Base-by-base conservation (phyloP, 2,888 invertebrate genomes). In the Cephus runcator region DNA sequence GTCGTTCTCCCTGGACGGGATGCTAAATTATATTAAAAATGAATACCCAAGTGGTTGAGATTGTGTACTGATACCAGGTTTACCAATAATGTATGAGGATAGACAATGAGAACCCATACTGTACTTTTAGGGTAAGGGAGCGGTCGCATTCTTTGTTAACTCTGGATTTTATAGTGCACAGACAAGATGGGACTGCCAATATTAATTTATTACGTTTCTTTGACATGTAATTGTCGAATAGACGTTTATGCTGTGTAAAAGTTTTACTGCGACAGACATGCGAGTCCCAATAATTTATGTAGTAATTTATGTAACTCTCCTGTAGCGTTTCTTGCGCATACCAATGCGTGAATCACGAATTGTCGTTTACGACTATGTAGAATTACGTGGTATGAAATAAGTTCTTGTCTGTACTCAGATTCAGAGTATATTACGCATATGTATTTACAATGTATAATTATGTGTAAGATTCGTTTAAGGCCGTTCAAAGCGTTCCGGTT, bases 341-440 rank as follows among this genome's bases (percentile, higher is more conserved):
- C 78, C 69, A 81, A 80, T 75, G 79, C 81, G 81, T 85, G 85
- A 84, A 85, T 84, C 84, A 84, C 79, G 78, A 85, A 85, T 85
- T 85, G 85, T 85, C 82, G 81, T 80, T 79, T 9, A 23, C 56
- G 56, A 56, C 79, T 69, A 76, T 31, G 71, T 79, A 81, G 73
- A 80, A 77, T 85, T 81, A 83, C 83, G 84, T 82, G 84, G 84
- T 79, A 76, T 75, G 40, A 40, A 40, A 23, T 40, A 40, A 40
- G 40, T 40, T 40, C 15, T 40, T 40, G 23, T 23, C 23, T 56
- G 56, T 9, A 23, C 23, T 56, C 6, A 2, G 56, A 56, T 23
- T 56, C 23, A 56, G 56, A 56, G 23, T 56, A 3, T 2, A 56
- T 56, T 23, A 56, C 15, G 56, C 56, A 9, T 23, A 23, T 2